Base-by-base conservation (phyloP, 2,888 invertebrate genomes). In the Spialia ferax region DNA sequence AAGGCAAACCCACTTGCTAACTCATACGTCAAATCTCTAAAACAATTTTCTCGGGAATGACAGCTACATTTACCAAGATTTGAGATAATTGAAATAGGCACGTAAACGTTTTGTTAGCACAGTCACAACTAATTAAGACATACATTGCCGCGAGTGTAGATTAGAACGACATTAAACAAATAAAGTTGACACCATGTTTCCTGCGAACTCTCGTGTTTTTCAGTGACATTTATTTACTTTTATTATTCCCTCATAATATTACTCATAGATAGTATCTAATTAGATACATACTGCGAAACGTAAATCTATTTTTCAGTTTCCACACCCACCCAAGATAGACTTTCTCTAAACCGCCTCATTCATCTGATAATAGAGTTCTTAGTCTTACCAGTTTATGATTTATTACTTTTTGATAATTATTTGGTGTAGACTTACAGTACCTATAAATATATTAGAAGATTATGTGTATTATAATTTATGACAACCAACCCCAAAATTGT, bases 171-270 rank as follows among this genome's bases (percentile, higher is more conserved):
- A 79, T 74, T 82, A 82, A 74, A 74, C 79, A 92, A 93, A 93
- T 86, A 92, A 70, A 71, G 79, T 82, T 89, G 89, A 90, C 85
- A 86, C 77, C 81, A 78, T 82, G 84, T 90, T 91, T 92, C 91
- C 91, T 88, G 82, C 80, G 81, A 76, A 75, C 75, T 81, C 72
- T 71, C 69, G 70, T 71, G 75, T 72, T 76, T 75, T 72, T 74
- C 50, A 50, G 22, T 35, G 48, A 64, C 22, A 57, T 18, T 56
- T 45, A 29, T 26, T 18, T 45, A 60, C 50, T 50, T 26, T 18
- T 45, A 60, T 22, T 50, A 20, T 50, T 48, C 48, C 0, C 5
- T 1, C 48, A 2, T 38, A 35, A 26, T 22, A 26, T 26, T 26
- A 38, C 15, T 23, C 15, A 38, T 56, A n/a, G 55, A 63, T 29